Conservation (phyloP, 1,140 invertebrate species). For the Microplitis mediator region DNA sequence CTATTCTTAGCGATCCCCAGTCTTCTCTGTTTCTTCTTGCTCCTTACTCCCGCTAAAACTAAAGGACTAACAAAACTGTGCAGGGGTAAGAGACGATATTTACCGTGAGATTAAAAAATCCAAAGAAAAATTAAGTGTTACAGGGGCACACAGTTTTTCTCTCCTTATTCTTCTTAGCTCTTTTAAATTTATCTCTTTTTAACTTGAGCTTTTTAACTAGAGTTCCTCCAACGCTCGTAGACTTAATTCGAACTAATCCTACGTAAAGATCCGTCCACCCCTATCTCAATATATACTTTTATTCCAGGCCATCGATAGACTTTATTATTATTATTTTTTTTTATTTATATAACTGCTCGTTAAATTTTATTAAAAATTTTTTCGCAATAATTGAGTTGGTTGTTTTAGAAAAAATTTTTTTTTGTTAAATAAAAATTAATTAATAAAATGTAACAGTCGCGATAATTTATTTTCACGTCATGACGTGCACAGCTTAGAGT, state of each 20-base stretch:
- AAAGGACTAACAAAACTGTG: background rate
- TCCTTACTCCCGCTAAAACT: background rate
- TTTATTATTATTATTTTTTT: too few species aligned
- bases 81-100: constrained; percentile 55
- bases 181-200: too few species aligned
- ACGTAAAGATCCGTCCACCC: constrained; percentile 56
- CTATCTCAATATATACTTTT: background rate
- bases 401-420: too few species aligned
- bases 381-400: too few species aligned
- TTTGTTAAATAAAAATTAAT: too few species aligned
- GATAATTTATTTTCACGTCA: constrained; percentile 4
- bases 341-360: too few species aligned
- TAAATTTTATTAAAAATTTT: too few species aligned
- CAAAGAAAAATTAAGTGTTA: constrained; percentile 65
- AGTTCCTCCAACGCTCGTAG: background rate
- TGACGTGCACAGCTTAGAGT: too few species aligned
- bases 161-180: constrained; percentile 28
- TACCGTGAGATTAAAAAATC: constrained; percentile 65
- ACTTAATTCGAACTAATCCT: constrained; percentile 62
- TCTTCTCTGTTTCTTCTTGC: constrained; percentile 9
- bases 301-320: background rate
- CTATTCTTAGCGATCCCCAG: background rate
- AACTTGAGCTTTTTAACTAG: too few species aligned
- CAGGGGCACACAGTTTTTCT: constrained; percentile 47
- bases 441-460: background rate